phyloP scores from a whole-genome alignment of 1,140 invertebrate species.

The Periplaneta americana region DNA sequence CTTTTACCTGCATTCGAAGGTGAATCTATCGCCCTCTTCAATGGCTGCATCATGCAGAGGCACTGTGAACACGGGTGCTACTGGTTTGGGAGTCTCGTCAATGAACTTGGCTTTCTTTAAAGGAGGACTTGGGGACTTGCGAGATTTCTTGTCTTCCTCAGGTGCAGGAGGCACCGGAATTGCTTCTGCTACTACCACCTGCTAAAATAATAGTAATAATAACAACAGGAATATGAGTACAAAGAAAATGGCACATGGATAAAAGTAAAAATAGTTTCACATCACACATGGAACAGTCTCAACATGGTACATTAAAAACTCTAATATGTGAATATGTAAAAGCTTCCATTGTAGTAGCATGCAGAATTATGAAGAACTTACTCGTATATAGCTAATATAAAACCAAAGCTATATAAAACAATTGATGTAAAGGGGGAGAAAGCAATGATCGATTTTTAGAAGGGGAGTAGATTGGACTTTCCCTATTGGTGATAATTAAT shows the following conservation, averaged over 20 bases:
- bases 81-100: constrained; percentile 35
- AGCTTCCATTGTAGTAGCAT: too few species aligned
- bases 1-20: constrained; percentile 50
- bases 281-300: too few species aligned
- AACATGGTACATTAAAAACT: too few species aligned
- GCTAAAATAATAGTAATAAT: background rate
- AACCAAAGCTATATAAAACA: too few species aligned
- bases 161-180: constrained; percentile 24
- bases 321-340: too few species aligned
- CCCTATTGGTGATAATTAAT: too few species aligned
- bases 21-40: constrained; percentile 65
- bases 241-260: background rate
- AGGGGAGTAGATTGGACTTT: too few species aligned
- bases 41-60: constrained; percentile 64
- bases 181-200: background rate
- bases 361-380: too few species aligned
- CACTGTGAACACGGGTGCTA: constrained; percentile 50
- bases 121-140: constrained; percentile 28
- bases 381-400: too few species aligned
- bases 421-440: too few species aligned
- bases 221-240: background rate
- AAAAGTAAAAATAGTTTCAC: too few species aligned
- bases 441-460: too few species aligned
- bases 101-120: constrained; percentile 28
- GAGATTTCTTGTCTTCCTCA: constrained; percentile 24